Base-by-base conservation (phyloP, 2,888 invertebrate genomes). In the Eubasilissa splendida region DNA sequence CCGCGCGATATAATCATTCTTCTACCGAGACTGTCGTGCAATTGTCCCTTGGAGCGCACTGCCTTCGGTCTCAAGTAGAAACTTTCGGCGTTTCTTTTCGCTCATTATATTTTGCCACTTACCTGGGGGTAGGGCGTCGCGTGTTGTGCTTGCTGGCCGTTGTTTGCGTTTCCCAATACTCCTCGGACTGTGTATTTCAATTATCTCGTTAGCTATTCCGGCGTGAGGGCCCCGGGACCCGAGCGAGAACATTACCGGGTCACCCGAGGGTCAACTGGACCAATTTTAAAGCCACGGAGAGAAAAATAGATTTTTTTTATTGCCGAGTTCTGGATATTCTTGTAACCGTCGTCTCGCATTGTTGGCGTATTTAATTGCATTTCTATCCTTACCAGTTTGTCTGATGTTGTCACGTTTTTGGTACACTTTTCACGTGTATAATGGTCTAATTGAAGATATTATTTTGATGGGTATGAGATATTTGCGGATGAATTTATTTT, bases 131-230 rank as follows among this genome's bases (percentile, higher is more conserved):
- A 11, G 42, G 33, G 11, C 11, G 65, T 33, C 65, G 65, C 65
- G 65, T 71, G 56, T 53, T 54, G 22, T 12, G 71, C 56, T 33
- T n/a, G 54, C 31, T 70, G 53, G 70, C 70, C 53, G 70, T 70
- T 73, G 71, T 73, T 73, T 73, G 71, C 50, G 33, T 73, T 73
- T 73, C 71, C 56, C 71, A 73, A 73, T 56, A 73, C 71, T 31
- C 33, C 71, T 31, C 33, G 42, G n/a, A 14, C 14, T 50, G 71
- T 73, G 71, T 73, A 73, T 78, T 78, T 78, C 77, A 78, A 78
- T 78, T 78, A 78, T 71, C 71, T 78, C 60, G 77, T 78, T 78
- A 78, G 70, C 53, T 71, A 71, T 78, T 78, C 60, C 68, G 63
- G 59, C 77, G 68, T 68, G 71, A 73, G 71, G 71, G 71, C 71